Conservation (phyloP, 2,888 invertebrate genomes). For the Diabrotica balteata region DNA sequence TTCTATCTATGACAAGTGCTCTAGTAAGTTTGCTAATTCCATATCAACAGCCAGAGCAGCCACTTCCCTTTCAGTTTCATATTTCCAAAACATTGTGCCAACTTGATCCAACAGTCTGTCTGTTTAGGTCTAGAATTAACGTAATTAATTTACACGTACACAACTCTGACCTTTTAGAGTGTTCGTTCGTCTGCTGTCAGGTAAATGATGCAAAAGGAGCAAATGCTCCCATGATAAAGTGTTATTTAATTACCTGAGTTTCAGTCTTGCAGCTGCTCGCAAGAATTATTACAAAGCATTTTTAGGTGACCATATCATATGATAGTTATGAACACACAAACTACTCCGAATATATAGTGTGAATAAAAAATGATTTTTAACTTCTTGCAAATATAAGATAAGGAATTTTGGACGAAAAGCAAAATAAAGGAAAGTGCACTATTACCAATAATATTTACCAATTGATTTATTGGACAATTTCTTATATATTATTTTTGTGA, state of each 20-base stretch:
- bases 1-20: conserved; percentile 9
- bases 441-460: too few relatives aligned
- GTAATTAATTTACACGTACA: conserved; percentile 14
- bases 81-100: conserved; percentile 17
- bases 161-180: conserved; percentile 15
- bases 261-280: not conserved
- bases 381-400: too few relatives aligned
- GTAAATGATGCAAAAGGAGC: conserved; percentile 15
- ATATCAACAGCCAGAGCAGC: conserved; percentile 10
- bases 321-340: too few relatives aligned
- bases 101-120: conserved; percentile 14
- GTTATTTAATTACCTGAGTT: conserved; percentile 8
- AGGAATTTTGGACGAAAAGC: too few relatives aligned
- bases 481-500: too few relatives aligned
- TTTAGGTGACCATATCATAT: too few relatives aligned
- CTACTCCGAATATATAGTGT: too few relatives aligned
- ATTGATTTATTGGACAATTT: too few relatives aligned
- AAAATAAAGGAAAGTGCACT: too few relatives aligned
- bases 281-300: too few relatives aligned
- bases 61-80: conserved; percentile 17
- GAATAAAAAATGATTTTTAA: too few relatives aligned
- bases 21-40: conserved; percentile 12
- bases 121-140: conserved; percentile 15
- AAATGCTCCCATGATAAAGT: conserved; percentile 12
- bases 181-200: conserved; percentile 16